A percentile compares a stretch with the other conserved stretches of the same genome.
Conservation (phyloP, 1,140 invertebrate species). For the Zaprionus vittiger region DNA sequence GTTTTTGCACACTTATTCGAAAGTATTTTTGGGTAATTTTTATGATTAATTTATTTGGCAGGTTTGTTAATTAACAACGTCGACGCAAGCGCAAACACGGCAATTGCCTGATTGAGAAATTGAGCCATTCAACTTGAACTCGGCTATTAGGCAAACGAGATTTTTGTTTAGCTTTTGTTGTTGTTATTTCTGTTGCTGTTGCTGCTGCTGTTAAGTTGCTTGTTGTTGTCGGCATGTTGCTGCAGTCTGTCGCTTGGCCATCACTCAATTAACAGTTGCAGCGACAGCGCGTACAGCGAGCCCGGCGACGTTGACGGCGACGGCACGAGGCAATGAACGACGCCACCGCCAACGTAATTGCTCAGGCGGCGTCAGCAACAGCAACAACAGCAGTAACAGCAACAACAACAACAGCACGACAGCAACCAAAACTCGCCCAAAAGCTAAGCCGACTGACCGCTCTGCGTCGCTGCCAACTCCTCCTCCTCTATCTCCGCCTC, state of each 20-base stretch:
- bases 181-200: conserved; percentile 6
- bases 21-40: conserved; percentile 43
- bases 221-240: conserved; percentile 15
- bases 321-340: conserved; percentile 71
- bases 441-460: conserved; percentile 43
- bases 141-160: conserved; percentile 81
- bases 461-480: conserved; percentile 4
- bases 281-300: conserved; percentile 21
- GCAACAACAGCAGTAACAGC: conserved; percentile 20
- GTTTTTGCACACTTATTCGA: conserved; percentile 12
- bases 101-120: conserved; percentile 70
- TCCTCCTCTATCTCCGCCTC: background rate
- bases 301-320: conserved; percentile 1
- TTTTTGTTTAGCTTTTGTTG: conserved; percentile 46
- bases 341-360: conserved; percentile 61
- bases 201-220: conserved; percentile 8
- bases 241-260: conserved; percentile 37
- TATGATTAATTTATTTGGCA: conserved; percentile 45
- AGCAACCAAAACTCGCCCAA: conserved; percentile 47
- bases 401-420: conserved; percentile 23
- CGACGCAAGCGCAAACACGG: conserved; percentile 43
- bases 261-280: conserved; percentile 72
- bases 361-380: conserved; percentile 19
- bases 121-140: conserved; percentile 81
- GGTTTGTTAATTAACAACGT: conserved; percentile 53